A percentile compares a stretch with the other conserved stretches of the same genome.
These are phyloP conservation scores for Berghia stephanieae DNA, from an alignment of 1,140 invertebrate genomes.

Conservation along the genomic window DNA sequence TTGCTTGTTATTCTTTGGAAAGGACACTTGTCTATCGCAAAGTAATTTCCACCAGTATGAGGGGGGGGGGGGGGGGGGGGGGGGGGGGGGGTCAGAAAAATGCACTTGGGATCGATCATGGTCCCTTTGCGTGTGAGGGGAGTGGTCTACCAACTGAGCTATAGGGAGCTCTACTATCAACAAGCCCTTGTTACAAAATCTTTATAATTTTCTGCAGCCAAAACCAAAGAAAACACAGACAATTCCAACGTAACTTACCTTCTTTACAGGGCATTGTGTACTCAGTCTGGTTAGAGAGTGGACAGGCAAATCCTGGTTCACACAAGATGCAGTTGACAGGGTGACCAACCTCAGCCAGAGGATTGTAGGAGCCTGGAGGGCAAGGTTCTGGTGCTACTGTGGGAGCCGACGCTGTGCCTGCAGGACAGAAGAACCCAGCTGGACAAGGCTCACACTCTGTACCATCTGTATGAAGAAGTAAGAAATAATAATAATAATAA, in stretches of 20 bases:
- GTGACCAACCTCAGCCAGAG: slow-evolving; percentile 47
- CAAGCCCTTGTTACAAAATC: too few species aligned
- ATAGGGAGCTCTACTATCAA: too few species aligned
- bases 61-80: too few species aligned
- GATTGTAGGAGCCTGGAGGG: slow-evolving; percentile 57
- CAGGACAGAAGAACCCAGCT: slow-evolving; percentile 58
- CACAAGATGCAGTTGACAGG: slow-evolving; percentile 58
- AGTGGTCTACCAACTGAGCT: too few species aligned
- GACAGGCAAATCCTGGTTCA: slow-evolving; percentile 55
- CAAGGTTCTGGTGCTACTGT: slow-evolving; percentile 52
- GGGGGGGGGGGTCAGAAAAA: too few species aligned
- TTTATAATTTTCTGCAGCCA: too few species aligned
- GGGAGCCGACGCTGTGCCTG: slow-evolving; percentile 45
- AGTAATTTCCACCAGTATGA: too few species aligned
- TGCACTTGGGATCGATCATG: too few species aligned
- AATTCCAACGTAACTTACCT: slow-evolving; percentile 49
- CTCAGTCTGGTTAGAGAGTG: slow-evolving; percentile 48
- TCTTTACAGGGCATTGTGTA: slow-evolving; percentile 50
- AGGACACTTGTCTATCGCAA: too few species aligned
- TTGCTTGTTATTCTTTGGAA: too few species aligned
- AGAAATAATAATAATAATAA: neutral
- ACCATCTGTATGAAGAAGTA: slow-evolving; percentile 44
- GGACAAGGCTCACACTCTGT: slow-evolving; percentile 55
- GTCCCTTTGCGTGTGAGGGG: too few species aligned
- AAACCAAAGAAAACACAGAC: too few species aligned